A percentile compares a stretch with the other conserved stretches of the same genome.
Evolutionary conservation across 2,888 invertebrate genomes (phyloP).

Genomic region (Ornithoptera priamus): DNA sequence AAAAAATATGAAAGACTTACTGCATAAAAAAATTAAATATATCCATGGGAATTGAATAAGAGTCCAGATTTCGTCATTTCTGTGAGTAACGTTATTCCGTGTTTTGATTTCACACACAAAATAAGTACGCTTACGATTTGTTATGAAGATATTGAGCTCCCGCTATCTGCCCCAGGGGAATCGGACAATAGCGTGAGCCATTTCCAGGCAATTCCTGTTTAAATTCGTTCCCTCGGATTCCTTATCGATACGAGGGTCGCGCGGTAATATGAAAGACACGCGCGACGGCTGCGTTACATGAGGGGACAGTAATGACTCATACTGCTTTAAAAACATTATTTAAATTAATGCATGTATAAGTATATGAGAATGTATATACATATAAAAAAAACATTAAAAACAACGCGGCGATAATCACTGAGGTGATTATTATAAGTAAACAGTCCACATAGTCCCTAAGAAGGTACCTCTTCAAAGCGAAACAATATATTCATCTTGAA

Average conservation of each 20-base stretch:
- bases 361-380: too few species aligned
- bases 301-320: constrained; percentile 49
- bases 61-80: background rate
- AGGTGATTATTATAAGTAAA: too few species aligned
- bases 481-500: too few species aligned
- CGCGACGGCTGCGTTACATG: constrained; percentile 43
- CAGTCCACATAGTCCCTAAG: too few species aligned
- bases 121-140: constrained; percentile 67
- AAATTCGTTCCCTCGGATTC: constrained; percentile 70
- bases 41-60: too few species aligned
- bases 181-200: constrained; percentile 73
- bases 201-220: constrained; percentile 76
- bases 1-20: too few species aligned
- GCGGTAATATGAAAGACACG: constrained; percentile 39
- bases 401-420: too few species aligned
- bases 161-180: constrained; percentile 67
- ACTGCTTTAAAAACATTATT: constrained; percentile 15
- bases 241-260: constrained; percentile 56
- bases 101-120: constrained; percentile 67
- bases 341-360: too few species aligned
- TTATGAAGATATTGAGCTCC: constrained; percentile 59
- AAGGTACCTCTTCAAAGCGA: too few species aligned
- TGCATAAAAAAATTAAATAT: too few species aligned
- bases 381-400: too few species aligned
- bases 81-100: constrained; percentile 39